Base-by-base conservation (phyloP, 2,888 invertebrate species). In the Digitonthophagus gazella region DNA sequence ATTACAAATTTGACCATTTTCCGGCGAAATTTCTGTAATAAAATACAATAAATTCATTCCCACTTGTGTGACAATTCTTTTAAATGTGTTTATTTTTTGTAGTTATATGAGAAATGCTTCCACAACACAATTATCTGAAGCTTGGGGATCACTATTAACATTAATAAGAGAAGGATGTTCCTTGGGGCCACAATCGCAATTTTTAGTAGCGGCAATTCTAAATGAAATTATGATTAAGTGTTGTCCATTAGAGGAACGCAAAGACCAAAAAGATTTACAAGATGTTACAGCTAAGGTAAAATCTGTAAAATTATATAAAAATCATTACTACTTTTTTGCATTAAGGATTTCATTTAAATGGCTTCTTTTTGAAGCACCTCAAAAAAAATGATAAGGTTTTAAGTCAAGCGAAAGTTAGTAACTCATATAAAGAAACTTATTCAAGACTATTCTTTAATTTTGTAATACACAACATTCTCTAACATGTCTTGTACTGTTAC, bases 161-260 rank as follows among this genome's bases (percentile, higher is more conserved):
- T 84, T 96, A 28, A 84, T 95, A 57, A 87, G 89, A 71, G 95
- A 96, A 75, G 90, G 91, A 1, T 83, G 91, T 56, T 88, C 87
- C 54, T 82, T 93, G 57, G 86, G 88, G 63, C 91, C 95, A 0
- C 89, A 92, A 2, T 92, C 93, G 0, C 91, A 93, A 77, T 95
- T 95, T 79, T 84, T 94, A 15, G 83, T 94, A 20, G 85, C 94
- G 8, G 91, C 91, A 71, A 88, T 95, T 73, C 83, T 95, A 19
- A 91, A 93, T 80, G 93, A 95, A 80, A 91, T 93, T 80, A 92
- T 95, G 70, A 91, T 93, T 76, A 90, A 92, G 73, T 91, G 91
- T 73, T 86, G 86, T 80, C 88, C 91, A 28, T 88, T 93, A 78
- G 86, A 88, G 72, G 93, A 93, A 76, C 90, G 92, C 76, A 93